phyloP scores from a whole-genome alignment of 2,797 vertebrate genomes.

The Xerus rutilus region DNA sequence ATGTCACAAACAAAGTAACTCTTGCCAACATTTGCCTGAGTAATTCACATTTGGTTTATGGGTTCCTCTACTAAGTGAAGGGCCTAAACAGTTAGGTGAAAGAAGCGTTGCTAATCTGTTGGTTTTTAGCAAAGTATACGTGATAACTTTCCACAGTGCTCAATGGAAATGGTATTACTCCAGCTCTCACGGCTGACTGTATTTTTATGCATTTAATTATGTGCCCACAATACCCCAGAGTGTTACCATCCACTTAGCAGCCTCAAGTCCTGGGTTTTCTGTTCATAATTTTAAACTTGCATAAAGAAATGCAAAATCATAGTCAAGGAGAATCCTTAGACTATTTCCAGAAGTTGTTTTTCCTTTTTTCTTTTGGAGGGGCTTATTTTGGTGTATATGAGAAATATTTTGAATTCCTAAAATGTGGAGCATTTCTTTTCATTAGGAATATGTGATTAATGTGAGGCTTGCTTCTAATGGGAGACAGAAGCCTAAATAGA shows the following conservation, averaged over 20 bases:
- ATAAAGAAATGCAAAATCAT: slow-evolving; percentile 68
- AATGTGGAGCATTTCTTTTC: slow-evolving; percentile 54
- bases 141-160: background rate
- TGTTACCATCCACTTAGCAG: slow-evolving; percentile 46
- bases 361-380: background rate
- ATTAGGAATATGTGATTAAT: slow-evolving; percentile 38
- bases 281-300: slow-evolving; percentile 66
- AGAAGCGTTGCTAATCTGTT: background rate
- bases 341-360: slow-evolving; percentile 44
- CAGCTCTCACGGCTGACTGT: background rate
- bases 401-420: slow-evolving; percentile 66
- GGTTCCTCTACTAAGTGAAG: background rate
- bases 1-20: background rate
- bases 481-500: background rate
- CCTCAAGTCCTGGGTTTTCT: slow-evolving; percentile 36
- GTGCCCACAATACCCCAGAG: slow-evolving; percentile 18
- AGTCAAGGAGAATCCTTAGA: slow-evolving; percentile 51
- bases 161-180: background rate
- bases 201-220: slow-evolving; percentile 33
- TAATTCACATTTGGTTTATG: background rate
- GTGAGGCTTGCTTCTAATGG: background rate
- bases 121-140: background rate
- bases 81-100: background rate
- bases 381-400: slow-evolving; percentile 67
- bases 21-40: background rate